phyloP scores from a whole-genome alignment of 2,888 invertebrate genomes.

The Argyra leucocephala region DNA sequence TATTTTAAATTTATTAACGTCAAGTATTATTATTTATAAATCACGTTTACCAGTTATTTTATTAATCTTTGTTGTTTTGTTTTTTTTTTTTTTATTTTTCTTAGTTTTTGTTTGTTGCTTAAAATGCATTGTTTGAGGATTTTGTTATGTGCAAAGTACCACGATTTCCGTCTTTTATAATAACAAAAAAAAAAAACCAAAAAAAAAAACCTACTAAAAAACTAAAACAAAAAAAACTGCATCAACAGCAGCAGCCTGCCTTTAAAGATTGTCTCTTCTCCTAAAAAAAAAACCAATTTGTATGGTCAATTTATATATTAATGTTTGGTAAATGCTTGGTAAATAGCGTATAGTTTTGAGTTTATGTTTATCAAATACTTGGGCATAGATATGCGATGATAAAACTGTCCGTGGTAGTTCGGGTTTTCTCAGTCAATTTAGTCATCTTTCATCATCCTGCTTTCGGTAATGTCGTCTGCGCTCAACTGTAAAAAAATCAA shows the following conservation, averaged over 20 bases:
- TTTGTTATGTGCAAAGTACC: conserved; percentile 2
- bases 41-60: conserved; percentile 21
- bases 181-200: neutral
- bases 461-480: too few species aligned
- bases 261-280: too few species aligned
- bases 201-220: neutral
- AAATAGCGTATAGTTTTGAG: too few species aligned
- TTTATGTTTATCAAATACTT: too few species aligned
- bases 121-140: neutral
- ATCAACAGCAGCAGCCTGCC: neutral
- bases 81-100: conserved; percentile 17
- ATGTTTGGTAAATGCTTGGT: too few species aligned
- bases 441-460: too few species aligned
- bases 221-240: neutral
- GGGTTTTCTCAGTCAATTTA: too few species aligned
- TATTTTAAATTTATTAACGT: conserved; percentile 25
- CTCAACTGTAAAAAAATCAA: too few species aligned
- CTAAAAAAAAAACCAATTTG: too few species aligned
- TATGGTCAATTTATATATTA: too few species aligned
- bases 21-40: conserved; percentile 26
- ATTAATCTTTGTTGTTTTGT: neutral
- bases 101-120: neutral
- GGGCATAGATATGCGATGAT: too few species aligned
- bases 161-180: conserved; percentile 3
- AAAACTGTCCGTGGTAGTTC: too few species aligned